Base-by-base conservation (phyloP, 2,797 vertebrate genomes). In the Sus cebifrons region DNA sequence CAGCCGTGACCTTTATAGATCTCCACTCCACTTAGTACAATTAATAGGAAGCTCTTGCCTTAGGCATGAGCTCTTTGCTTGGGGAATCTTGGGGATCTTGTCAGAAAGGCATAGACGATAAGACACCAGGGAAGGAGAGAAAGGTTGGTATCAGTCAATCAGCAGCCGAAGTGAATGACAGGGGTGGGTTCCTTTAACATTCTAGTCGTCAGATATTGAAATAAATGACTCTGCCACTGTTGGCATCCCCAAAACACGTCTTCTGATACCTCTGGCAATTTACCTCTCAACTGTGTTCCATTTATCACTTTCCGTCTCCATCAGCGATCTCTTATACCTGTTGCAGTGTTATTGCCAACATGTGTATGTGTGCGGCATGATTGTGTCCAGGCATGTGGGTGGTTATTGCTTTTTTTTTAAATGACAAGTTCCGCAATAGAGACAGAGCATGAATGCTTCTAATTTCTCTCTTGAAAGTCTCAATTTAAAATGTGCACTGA, bases 181-280 rank as follows among this genome's bases (percentile, higher is more conserved):
- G 62, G 93, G 84, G 25, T 98, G 65, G 71, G 71, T 29, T 93
- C 21, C 0, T 97, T 98, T 97, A 83, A 65, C 56, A 87, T 95
- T 90, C 74, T 65, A 1, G 2, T 87, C 96, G 96, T 97, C 65
- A 78, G 86, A 67, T 98, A 97, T 91, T 98, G 94, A 98, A 98
- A 98, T 97, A 94, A 98, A 98, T 98, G 95, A 86, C 49, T 40
- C 3, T 98, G 78, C 94, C 79, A 25, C 32, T 62, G 32, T 91
- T 97, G 91, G 68, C 90, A 0, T 97, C 97, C 97, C 95, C 87
- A 93, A 90, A 96, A 95, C 91, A 89, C 62, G 56, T 95, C 96
- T 98, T 97, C 89, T 98, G 96, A 96, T 88, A 96, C 87, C 77
- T 98, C 74, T 97, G 95, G 93, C 94, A 97, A 96, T 98, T 98